Evolutionary conservation across 2,888 invertebrate species (phyloP).

Genomic region (Drosophila koepferae): DNA sequence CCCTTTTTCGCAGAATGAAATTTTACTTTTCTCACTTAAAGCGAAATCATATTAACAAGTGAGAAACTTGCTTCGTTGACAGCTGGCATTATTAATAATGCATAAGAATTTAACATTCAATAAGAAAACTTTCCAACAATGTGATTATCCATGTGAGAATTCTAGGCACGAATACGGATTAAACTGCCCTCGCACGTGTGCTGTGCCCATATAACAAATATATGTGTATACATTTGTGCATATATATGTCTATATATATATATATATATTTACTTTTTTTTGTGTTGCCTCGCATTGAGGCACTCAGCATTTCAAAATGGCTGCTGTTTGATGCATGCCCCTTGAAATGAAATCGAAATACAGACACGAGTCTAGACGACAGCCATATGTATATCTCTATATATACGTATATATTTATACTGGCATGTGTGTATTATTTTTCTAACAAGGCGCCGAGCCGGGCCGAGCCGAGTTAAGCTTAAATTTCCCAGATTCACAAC

Average conservation of each 20-base stretch:
- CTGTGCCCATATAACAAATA: slow-evolving; percentile 29
- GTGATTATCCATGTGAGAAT: slow-evolving; percentile 8
- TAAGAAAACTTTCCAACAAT: slow-evolving; percentile 7
- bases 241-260: not conserved
- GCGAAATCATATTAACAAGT: not conserved
- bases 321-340: slow-evolving; percentile 25
- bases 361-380: slow-evolving; percentile 27
- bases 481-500: slow-evolving; percentile 32
- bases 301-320: slow-evolving; percentile 47
- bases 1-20: slow-evolving; percentile 2
- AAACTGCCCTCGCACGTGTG: slow-evolving; percentile 44
- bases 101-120: not conserved
- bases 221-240: slow-evolving; percentile 9
- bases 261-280: slow-evolving; percentile 11
- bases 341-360: slow-evolving; percentile 35
- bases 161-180: slow-evolving; percentile 28
- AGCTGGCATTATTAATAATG: not conserved
- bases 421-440: slow-evolving; percentile 12
- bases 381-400: slow-evolving; percentile 3
- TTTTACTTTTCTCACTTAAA: not conserved
- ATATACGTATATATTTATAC: not conserved
- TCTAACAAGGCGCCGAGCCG: slow-evolving; percentile 15
- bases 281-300: slow-evolving; percentile 18
- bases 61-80: not conserved
- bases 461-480: slow-evolving; percentile 11